phyloP scores from a whole-genome alignment of 2,888 invertebrate genomes.

The Metallyticus violacea region DNA sequence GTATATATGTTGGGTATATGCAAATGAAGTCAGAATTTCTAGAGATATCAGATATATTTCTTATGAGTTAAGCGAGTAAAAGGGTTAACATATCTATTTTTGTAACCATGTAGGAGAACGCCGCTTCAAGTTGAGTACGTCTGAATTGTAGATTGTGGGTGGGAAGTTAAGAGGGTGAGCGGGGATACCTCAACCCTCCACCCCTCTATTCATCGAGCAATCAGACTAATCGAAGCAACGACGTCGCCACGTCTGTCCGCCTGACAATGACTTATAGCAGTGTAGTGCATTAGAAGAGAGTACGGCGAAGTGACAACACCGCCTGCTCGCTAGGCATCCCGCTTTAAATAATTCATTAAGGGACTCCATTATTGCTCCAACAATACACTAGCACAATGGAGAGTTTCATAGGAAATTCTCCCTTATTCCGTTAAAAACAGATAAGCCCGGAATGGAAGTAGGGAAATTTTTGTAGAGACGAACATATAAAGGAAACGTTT shows the following conservation, averaged over 20 bases:
- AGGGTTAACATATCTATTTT: too few relatives aligned
- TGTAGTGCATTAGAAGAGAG: not conserved
- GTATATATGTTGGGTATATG: too few relatives aligned
- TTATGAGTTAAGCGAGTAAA: too few relatives aligned
- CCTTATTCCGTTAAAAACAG: not conserved
- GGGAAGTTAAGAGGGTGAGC: not conserved
- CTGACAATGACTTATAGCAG: slow-evolving; percentile 27
- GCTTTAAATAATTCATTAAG: slow-evolving; percentile 6
- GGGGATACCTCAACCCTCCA: not conserved
- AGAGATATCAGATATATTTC: too few relatives aligned
- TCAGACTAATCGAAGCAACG: slow-evolving; percentile 29
- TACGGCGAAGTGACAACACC: not conserved
- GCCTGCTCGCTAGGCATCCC: not conserved
- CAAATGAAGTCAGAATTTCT: too few relatives aligned
- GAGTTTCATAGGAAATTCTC: not conserved
- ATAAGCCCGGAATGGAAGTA: not conserved
- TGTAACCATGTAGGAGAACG: too few relatives aligned
- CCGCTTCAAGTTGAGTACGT: not conserved
- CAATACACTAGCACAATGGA: not conserved
- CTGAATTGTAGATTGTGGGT: not conserved
- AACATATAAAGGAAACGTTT: not conserved
- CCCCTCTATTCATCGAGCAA: slow-evolving; percentile 28
- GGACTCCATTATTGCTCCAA: not conserved
- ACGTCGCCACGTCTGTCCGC: slow-evolving; percentile 25
- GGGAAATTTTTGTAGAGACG: not conserved